These are phyloP conservation scores for Mesembrinibis cayennensis DNA, from an alignment of 2,113 vertebrate genomes.

Conservation along the genomic window DNA sequence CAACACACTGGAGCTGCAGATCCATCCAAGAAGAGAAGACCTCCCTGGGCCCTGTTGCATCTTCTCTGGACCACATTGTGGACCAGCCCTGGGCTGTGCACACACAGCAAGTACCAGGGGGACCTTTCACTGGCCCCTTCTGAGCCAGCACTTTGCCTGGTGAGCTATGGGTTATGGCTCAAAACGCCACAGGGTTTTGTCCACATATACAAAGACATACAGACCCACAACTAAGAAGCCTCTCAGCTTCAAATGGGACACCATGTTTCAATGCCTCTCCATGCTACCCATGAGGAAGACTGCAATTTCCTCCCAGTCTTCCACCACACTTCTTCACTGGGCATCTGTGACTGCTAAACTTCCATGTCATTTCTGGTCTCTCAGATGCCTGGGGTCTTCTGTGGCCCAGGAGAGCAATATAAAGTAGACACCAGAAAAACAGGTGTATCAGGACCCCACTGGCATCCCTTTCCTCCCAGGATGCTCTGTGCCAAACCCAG, in stretches of 20 bases:
- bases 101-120: background rate
- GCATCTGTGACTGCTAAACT: background rate
- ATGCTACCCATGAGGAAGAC: background rate
- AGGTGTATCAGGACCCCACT: background rate
- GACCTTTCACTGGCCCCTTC: background rate
- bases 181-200: background rate
- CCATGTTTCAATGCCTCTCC: background rate
- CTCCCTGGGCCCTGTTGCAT: background rate
- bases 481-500: background rate
- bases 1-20: background rate
- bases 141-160: background rate
- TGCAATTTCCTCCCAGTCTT: accelerated
- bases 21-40: background rate
- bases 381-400: background rate
- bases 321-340: background rate
- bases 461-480: background rate
- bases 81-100: background rate
- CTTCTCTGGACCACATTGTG: background rate
- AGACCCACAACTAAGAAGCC: background rate
- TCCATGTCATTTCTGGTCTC: background rate
- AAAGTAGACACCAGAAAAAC: background rate
- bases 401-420: background rate
- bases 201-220: background rate
- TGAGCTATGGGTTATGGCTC: background rate
- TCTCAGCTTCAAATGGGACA: background rate